These are phyloP conservation scores for Hydriomena furcata DNA, from an alignment of 2,888 invertebrate species.

Conservation along the genomic window DNA sequence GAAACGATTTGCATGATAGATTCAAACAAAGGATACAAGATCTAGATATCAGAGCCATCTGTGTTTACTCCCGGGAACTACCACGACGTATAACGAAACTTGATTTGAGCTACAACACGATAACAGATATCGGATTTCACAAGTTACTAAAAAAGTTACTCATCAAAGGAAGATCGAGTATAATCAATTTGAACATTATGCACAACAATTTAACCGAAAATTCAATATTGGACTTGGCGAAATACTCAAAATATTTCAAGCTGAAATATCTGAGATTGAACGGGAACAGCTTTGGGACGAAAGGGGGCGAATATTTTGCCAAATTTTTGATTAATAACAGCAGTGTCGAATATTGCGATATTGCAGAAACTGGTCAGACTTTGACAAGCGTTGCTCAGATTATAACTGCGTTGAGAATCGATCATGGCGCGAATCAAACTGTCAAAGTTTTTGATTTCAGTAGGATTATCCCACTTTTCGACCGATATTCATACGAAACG, in stretches of 20 bases:
- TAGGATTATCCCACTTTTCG: constrained; percentile 61
- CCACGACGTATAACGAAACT: constrained; percentile 72
- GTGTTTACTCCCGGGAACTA: constrained; percentile 69
- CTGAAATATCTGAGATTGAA: constrained; percentile 80
- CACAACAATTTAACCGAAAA: constrained; percentile 77
- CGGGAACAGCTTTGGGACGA: constrained; percentile 83
- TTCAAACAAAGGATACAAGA: constrained; percentile 70
- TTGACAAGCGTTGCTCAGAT: constrained; percentile 81
- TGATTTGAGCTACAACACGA: constrained; percentile 82
- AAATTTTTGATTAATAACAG: constrained; percentile 71
- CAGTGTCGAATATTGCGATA: constrained; percentile 75
- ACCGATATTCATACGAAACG: constrained; percentile 68
- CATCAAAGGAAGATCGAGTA: constrained; percentile 67
- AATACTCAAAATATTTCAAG: constrained; percentile 63
- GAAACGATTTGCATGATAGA: constrained; percentile 75
- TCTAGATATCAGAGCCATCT: constrained; percentile 75
- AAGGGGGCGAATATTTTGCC: constrained; percentile 80
- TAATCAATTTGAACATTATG: constrained; percentile 81
- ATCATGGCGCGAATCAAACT: constrained; percentile 59
- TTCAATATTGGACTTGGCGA: constrained; percentile 64
- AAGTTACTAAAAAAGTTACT: constrained; percentile 69
- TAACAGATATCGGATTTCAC: constrained; percentile 77
- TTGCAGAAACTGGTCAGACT: constrained; percentile 84
- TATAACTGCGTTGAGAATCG: constrained; percentile 68
- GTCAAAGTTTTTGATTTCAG: constrained; percentile 69